Evolutionary conservation across 1,140 invertebrate species (phyloP), one percentile per base, ranked within the genome.

Genomic region (Epicauta chinensis): DNA sequence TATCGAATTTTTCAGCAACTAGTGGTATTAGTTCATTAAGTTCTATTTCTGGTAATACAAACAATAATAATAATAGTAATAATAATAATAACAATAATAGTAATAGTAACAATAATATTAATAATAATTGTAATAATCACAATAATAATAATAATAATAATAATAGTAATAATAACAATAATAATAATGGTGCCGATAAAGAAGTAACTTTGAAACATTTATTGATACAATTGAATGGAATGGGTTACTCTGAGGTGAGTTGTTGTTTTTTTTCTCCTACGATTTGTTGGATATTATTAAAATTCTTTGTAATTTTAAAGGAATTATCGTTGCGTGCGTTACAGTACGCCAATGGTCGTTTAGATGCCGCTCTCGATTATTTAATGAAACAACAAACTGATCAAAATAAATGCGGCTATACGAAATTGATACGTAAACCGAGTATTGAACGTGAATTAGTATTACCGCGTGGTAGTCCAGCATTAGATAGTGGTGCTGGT

Each of bases 361-460:
- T 82, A 46, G 86, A 87, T 44, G 77, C 78, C 23, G 84, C 84
- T 3, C 69, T 87, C 16, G 84, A 88, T 57, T 80, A 80, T 60
- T 68, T 87, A 44, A 69, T 73, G 6, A 86, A 87, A 59, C 83
- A 84, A 62, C 76, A 77, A 56, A 60, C 42, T 14, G 45, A 37
- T 43, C 13, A 39, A 41, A 35, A 29, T 45, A 53, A 40, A 45
- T 53, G 73, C 84, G 39, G 80, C 16, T 68, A 80, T 57, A 80
- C 81, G 32, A 91, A 92, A 68, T 73, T 93, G 5, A 91, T 86
- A 55, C 79, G 89, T 41, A 92, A 92, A 67, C 86, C 89, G 11
- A 91, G 88, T 69, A 78, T 93, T 50, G 91, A 95, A 69, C 75
- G 86, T 34, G 87, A 91, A 65, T 68, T 86, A 13, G 79, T 86